Base-by-base conservation (phyloP, 2,888 invertebrate species). In the Athalia circularis region DNA sequence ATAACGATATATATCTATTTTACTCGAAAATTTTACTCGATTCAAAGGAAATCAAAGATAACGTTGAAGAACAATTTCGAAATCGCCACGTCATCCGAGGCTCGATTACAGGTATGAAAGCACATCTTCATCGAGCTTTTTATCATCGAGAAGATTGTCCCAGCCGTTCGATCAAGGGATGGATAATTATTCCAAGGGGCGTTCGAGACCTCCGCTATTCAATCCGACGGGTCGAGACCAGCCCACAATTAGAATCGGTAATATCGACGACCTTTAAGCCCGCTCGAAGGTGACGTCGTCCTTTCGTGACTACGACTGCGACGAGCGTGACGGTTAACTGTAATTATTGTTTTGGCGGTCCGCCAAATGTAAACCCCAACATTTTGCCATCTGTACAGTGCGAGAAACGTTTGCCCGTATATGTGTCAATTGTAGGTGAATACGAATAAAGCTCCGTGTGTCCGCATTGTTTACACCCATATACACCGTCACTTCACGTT, bases 281-380 rank as follows among this genome's bases (percentile, higher is more conserved):
- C 29, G 13, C 50, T n/a, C 50, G 52, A 52, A 75, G 43, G 62
- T 29, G 29, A 29, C 29, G 29, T 29, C 29, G 29, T n/a, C 8
- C 50, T 50, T n/a, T 6, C 62, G 43, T 15, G 43, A 75, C 61
- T 43, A 29, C 29, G 29, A 29, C 29, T 29, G 29, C 50, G 29
- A 48, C 29, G 11, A 72, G 57, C 45, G 43, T 72, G 52, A 52
- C n/a, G 43, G 47, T 47, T 43, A 72, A 47, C 8, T 62, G 75
- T 75, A 75, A 75, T 75, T 75, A 75, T 62, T 62, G 62, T 75
- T 62, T 62, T 45, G 62, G 62, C 50, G 45, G 50, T 75, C 43
- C 29, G 48, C 62, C 75, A 75, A 75, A 29, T 29, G 75, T 52
- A 75, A 62, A n/a, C n/a, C 62, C 50, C 75, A 62, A 45, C 62